phyloP scores from a whole-genome alignment of 1,140 invertebrate species.

The Drosophila obscura region DNA sequence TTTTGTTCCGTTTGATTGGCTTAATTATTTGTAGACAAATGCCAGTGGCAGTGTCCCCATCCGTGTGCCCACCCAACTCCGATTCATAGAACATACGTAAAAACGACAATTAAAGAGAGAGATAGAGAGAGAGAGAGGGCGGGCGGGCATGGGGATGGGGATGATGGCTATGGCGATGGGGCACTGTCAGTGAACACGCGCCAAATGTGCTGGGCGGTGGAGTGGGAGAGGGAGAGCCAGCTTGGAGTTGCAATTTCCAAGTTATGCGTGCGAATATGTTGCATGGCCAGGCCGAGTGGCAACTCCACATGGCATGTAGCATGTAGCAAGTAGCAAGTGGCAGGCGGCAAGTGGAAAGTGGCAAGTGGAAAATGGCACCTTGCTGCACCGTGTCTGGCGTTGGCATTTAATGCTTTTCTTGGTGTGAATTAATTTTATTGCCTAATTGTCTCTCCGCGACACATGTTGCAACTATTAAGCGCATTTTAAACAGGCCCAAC shows the following conservation, averaged over 20 bases:
- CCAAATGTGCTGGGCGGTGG: conserved; percentile 19
- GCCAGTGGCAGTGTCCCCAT: conserved; percentile 22
- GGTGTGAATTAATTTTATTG: conserved; percentile 70
- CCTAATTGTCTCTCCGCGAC: conserved; percentile 63
- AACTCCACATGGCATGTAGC: conserved; percentile 19
- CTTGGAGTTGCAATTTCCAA: conserved; percentile 53
- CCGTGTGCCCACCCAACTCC: neutral
- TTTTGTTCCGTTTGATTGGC: conserved; percentile 49
- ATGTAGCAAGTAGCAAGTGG: conserved; percentile 8
- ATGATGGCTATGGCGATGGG: neutral
- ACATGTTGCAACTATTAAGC: conserved; percentile 67
- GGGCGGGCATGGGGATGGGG: neutral
- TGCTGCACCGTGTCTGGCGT: conserved; percentile 38
- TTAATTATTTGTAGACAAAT: conserved; percentile 62
- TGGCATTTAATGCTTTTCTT: conserved; percentile 58
- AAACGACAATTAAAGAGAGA: conserved; percentile 46
- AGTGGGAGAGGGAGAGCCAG: conserved; percentile 4
- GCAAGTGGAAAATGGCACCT: conserved; percentile 39
- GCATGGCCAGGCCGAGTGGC: conserved; percentile 40
- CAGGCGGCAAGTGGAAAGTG: conserved; percentile 3
- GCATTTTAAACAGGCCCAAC: conserved; percentile 58
- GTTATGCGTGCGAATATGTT: conserved; percentile 66
- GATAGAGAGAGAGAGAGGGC: neutral
- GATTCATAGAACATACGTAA: conserved; percentile 24
- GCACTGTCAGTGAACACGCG: conserved; percentile 59